Evolutionary conservation across 2,888 invertebrate species (phyloP), one percentile per base, ranked within the genome.

Genomic region (Synanthedon andrenaeformis): DNA sequence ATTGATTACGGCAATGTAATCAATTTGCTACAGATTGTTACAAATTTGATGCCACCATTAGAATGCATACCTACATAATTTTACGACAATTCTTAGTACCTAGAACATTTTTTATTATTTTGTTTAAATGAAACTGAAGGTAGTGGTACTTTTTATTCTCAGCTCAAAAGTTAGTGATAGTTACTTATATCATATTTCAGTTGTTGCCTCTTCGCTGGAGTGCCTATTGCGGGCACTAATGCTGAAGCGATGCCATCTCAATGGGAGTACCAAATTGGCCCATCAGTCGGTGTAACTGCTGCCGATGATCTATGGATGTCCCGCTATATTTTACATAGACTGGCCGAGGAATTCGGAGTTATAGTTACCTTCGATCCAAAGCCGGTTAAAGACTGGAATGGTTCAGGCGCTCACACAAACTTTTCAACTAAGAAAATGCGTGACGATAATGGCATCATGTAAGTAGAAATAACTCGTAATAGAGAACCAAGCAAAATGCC

Each of bases 211-310:
- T 98, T 94, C 74, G 96, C 99, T 57, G 99, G 98, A 51, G 91
- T 99, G 54, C 94, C 95, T 58, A 93, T 99, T 62, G 89, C 94
- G 49, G 99, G 99, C 54, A 96, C 95, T 54, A 99, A 99, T 76
- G 98, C 98, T 1, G 99, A 99, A 84, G 99, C 98, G 54, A 98
- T 98, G 98, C 98, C 98, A 0, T 96, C 97, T 10, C 98, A 96
- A 85, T 95, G 95, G 95, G 95, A 95, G 79, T 95, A 92, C 87
- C 96, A 96, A 86, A 94, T 98, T 4, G 98, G 98, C 0, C 97
- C 97, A 0, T 95, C 96, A 57, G 90, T 93, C 55, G 97, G 97
- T 0, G 96, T 97, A 56, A 80, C 88, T 3, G 92, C 93, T 52
- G 95, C 91, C 0, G 97, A 97, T 66, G 94, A 97, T 67, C 85